phyloP scores from a whole-genome alignment of 2,113 vertebrate species.

The Apteryx owenii region DNA sequence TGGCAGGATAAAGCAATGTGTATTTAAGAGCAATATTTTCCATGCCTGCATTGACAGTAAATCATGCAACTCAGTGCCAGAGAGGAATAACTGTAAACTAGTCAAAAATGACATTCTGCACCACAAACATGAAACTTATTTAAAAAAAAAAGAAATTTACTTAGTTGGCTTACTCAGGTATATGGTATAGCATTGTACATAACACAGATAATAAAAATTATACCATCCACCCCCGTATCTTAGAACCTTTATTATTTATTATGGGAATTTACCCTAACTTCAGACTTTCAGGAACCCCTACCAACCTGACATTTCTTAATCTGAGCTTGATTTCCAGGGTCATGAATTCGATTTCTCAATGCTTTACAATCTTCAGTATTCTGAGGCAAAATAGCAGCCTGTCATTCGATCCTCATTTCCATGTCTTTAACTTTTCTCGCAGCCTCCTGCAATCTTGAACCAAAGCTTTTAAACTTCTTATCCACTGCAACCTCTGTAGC shows the following conservation, averaged over 20 bases:
- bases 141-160: not conserved
- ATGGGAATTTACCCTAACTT: slow-evolving; percentile 3
- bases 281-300: slow-evolving; percentile 62
- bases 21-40: not conserved
- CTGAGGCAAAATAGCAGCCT: slow-evolving; percentile 76
- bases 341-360: slow-evolving; percentile 79
- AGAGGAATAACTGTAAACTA: not conserved
- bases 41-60: not conserved
- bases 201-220: not conserved
- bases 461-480: slow-evolving; percentile 78
- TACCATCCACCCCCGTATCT: slow-evolving; percentile 38
- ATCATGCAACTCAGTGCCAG: not conserved
- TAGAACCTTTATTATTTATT: not conserved
- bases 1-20: not conserved
- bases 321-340: slow-evolving; percentile 76
- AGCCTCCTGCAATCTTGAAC: slow-evolving; percentile 74
- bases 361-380: slow-evolving; percentile 78
- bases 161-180: not conserved
- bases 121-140: not conserved
- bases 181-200: not conserved
- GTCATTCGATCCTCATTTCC: slow-evolving; percentile 76
- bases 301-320: slow-evolving; percentile 84
- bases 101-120: not conserved
- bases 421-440: slow-evolving; percentile 74
- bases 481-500: slow-evolving; percentile 77